A percentile compares a stretch with the other conserved stretches of the same genome.
Conservation (phyloP, 1,140 invertebrate genomes). For the Sycophila sp. region DNA sequence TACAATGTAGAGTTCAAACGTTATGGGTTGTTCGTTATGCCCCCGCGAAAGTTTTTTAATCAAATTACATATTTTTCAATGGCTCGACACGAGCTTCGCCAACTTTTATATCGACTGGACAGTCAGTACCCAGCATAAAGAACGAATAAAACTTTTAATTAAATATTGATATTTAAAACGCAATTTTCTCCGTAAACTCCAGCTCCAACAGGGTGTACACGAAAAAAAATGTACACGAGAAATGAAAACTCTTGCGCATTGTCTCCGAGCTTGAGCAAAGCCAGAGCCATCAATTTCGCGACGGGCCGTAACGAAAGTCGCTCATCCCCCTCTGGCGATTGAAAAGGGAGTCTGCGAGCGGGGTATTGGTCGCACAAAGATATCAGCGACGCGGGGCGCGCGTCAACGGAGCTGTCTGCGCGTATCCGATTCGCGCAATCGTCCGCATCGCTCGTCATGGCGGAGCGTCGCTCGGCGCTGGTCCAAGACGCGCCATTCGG, state of each 20-base stretch:
- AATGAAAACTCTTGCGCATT: background rate
- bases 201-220: background rate
- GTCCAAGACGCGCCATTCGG: background rate
- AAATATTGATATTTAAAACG: conserved; percentile 1
- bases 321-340: conserved; percentile 33
- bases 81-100: background rate
- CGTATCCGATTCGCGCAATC: conserved; percentile 48
- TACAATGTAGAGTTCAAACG: background rate
- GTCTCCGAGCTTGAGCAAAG: background rate
- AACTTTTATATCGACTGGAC: conserved; percentile 1
- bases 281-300: conserved; percentile 34
- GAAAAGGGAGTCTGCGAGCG: conserved; percentile 18
- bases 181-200: background rate
- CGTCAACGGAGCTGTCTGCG: conserved; percentile 56
- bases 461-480: background rate
- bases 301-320: conserved; percentile 31
- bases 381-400: conserved; percentile 59
- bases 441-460: background rate
- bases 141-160: conserved; percentile 17
- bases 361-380: conserved; percentile 35
- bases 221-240: background rate
- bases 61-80: conserved; percentile 9
- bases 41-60: conserved; percentile 9
- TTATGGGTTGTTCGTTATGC: background rate
- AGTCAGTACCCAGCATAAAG: no score